Conservation (phyloP, 2,113 vertebrate species). For the Ctenodactylus gundi region DNA sequence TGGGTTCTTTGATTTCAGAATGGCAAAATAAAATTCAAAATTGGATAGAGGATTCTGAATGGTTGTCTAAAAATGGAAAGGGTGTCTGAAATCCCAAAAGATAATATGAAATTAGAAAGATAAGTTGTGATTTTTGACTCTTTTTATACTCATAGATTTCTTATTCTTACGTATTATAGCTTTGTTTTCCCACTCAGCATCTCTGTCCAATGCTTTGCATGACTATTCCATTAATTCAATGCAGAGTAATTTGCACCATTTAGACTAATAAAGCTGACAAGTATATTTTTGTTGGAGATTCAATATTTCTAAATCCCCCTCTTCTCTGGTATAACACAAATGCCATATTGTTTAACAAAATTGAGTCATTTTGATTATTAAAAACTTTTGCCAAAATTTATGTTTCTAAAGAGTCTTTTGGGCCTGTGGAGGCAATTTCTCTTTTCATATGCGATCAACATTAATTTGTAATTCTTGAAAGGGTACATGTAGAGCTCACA, state of each 20-base stretch:
- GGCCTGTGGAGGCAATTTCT: background rate
- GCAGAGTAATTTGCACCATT: constrained; percentile 57
- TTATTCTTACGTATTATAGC: constrained; percentile 35
- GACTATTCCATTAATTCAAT: constrained; percentile 50
- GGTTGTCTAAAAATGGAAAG: constrained; percentile 29
- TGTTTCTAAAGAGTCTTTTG: constrained; percentile 30
- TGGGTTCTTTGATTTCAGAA: constrained; percentile 26
- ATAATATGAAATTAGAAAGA: constrained; percentile 31
- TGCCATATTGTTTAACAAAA: constrained; percentile 35
- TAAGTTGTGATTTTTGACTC: constrained; percentile 24
- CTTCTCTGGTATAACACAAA: constrained; percentile 42
- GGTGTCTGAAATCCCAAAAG: constrained; percentile 32
- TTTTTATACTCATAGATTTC: constrained; percentile 42
- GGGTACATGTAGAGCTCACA: background rate
- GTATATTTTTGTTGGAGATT: constrained; percentile 48
- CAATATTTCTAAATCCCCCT: constrained; percentile 56
- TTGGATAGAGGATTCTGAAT: constrained; percentile 10
- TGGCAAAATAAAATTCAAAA: background rate
- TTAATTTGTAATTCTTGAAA: constrained; percentile 33
- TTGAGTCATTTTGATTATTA: background rate
- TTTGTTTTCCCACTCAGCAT: constrained; percentile 6
- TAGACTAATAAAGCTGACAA: constrained; percentile 45
- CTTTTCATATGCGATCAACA: constrained; percentile 17
- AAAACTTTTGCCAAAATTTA: constrained; percentile 25
- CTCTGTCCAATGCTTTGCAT: background rate